Evolutionary conservation across 2,888 invertebrate species (phyloP).

Genomic region (Proisotoma minuta): DNA sequence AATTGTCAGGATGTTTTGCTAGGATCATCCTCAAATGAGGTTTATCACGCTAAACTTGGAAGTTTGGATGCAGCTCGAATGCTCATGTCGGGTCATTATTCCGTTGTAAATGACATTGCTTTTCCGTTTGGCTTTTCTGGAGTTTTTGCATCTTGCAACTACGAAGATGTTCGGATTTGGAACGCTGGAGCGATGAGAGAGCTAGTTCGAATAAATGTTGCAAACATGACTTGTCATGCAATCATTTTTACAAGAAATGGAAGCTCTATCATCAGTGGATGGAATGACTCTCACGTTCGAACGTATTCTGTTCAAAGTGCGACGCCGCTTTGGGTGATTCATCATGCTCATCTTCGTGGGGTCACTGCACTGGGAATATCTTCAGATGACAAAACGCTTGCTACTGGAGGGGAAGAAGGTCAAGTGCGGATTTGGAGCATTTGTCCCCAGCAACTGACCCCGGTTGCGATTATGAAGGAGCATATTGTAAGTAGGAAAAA

Average conservation of each 20-base stretch:
- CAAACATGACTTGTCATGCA: conserved; percentile 79
- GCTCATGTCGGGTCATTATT: conserved; percentile 65
- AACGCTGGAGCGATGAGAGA: conserved; percentile 69
- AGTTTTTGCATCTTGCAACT: conserved; percentile 81
- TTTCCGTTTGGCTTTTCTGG: conserved; percentile 60
- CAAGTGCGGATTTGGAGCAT: conserved; percentile 70
- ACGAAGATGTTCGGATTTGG: conserved; percentile 83
- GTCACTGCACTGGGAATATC: conserved; percentile 77
- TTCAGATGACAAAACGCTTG: conserved; percentile 63
- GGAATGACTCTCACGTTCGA: conserved; percentile 54
- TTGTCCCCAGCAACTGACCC: conserved; percentile 61
- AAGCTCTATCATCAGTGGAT: conserved; percentile 67
- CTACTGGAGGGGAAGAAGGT: conserved; percentile 64
- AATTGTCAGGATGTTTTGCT: conserved; percentile 63
- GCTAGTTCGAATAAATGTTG: conserved; percentile 73
- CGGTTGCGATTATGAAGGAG: conserved; percentile 76
- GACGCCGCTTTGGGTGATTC: conserved; percentile 71
- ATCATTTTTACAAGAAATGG: conserved; percentile 75
- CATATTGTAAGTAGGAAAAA: conserved; percentile 59
- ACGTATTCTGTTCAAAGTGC: conserved; percentile 79
- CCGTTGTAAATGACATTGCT: conserved; percentile 70
- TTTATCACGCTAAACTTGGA: conserved; percentile 67
- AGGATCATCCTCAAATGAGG: conserved; percentile 73
- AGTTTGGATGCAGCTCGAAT: conserved; percentile 63
- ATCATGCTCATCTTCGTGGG: conserved; percentile 77